Evolutionary conservation across 2,113 vertebrate species (phyloP), one percentile per base, ranked within the genome.

Genomic region (Siniperca knerii): DNA sequence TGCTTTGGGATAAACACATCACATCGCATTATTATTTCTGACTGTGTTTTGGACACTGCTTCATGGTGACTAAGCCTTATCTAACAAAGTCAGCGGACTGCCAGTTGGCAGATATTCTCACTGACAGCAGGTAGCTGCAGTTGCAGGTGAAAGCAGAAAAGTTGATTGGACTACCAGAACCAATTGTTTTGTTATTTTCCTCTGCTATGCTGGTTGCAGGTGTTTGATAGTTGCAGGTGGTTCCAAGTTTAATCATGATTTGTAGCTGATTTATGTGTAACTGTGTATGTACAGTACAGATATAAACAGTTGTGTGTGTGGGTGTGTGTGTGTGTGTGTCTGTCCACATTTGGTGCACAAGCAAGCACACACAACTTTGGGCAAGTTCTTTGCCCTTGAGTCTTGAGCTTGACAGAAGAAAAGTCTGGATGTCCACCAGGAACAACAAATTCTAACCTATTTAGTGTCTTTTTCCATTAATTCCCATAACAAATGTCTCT

Each of bases 21-120:
- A 54, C 76, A 62, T 85, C 60, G 44, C 37, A 58, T 87, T 73
- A 83, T 64, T 83, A 67, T 83, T 68, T 78, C 79, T 68, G 54
- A 42, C 68, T 68, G 70, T 77, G 88, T 85, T 89, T 77, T 89
- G 86, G 82, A 77, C 77, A 48, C 66, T 6, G 70, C 75, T 37
- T 75, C 81, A 40, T 71, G 15, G 40, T 88, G 87, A 92, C 89
- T 90, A 83, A 90, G 86, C 85, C 81, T 90, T 88, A 89, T 85
- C 85, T 82, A 81, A 85, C 75, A 58, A 40, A 78, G 85, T 70
- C 71, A 89, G 83, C 37, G 0, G 57, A 61, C 69, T 37, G 77
- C 85, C 85, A 87, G 77, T 67, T 84, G 87, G 85, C 60, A 35
- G 46, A 57, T 77, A 21, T 67, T 67, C 60, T 69, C 70, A 44